Evolutionary conservation across 2,888 invertebrate genomes (phyloP), one percentile per base, ranked within the genome.

Genomic region (Caenorhabditis doughertyi): DNA sequence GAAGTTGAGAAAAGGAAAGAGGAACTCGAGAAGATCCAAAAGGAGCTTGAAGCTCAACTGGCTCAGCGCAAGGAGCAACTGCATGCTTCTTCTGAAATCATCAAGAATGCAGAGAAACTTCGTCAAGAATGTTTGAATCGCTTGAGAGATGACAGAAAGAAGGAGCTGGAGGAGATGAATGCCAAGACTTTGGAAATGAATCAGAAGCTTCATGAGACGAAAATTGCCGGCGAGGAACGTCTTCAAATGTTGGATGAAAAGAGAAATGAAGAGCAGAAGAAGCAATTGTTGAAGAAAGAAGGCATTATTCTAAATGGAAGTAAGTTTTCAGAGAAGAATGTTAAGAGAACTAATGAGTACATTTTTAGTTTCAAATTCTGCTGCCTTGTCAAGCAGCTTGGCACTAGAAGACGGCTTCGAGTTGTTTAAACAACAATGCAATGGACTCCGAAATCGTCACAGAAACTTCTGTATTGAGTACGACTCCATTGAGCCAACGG

Each of bases 201-300:
- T 29, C 62, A 62, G 44, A 47, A 47, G 9, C 27, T 62, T n/a
- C 62, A 62, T 18, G 62, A 62, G 11, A 47, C 18, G 1, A 62
- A 35, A 47, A 27, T 62, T 7, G 11, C 16, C 13, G 27, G 44
- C 27, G 64, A 64, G 7, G 49, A 64, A 29, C 47, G 49, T 32
- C 47, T 64, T 64, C 64, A 64, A 23, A 18, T 18, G 4, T 29
- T 64, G 47, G 64, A 64, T 64, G 64, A 64, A 27, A 13, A 32
- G n/a, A 3, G 64, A 13, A 49, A 21, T 16, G 49, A 64, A n/a
- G 64, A 64, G 7, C 47, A 64, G 47, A 64, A 64, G 29, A 23
- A 47, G n/a, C 64, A 47, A 1, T 62, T 64, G 47, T 47, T 49
- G 49, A 49, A 64, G 29, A 49, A 49, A n/a, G 64, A 64, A 16